Evolutionary conservation across 2,888 invertebrate genomes (phyloP).

Genomic region (Belgica antarctica): DNA sequence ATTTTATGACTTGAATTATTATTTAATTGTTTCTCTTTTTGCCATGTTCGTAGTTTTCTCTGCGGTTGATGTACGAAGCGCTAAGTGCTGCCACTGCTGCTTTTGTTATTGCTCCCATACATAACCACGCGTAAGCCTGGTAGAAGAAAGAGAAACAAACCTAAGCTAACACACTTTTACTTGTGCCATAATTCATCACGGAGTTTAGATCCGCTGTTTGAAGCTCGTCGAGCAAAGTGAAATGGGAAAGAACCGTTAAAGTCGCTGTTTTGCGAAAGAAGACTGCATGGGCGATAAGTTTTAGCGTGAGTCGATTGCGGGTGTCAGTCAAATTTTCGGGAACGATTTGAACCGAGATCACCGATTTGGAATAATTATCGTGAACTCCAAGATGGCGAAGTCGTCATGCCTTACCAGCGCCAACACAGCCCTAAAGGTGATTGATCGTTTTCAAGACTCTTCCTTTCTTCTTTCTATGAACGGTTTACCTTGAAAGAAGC

Average conservation of each 20-base stretch:
- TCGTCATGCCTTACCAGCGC: too few species aligned
- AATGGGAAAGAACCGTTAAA: background rate
- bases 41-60: background rate
- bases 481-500: background rate
- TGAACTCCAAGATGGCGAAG: too few species aligned
- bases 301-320: too few species aligned
- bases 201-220: too few species aligned
- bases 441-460: slow-evolving; percentile 14
- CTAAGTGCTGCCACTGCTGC: background rate
- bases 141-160: background rate
- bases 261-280: too few species aligned
- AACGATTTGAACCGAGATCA: too few species aligned
- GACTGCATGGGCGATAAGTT: too few species aligned
- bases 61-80: too few species aligned
- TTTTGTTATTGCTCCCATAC: background rate
- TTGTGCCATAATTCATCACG: background rate
- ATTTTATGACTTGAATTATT: background rate
- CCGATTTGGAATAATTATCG: too few species aligned
- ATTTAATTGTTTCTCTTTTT: background rate
- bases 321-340: too few species aligned
- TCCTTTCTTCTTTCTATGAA: background rate
- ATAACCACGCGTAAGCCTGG: background rate
- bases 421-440: too few species aligned
- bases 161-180: slow-evolving; percentile 18
- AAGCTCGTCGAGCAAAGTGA: background rate